Conservation (phyloP, 2,113 vertebrate species). For the Uropsilus gracilis region DNA sequence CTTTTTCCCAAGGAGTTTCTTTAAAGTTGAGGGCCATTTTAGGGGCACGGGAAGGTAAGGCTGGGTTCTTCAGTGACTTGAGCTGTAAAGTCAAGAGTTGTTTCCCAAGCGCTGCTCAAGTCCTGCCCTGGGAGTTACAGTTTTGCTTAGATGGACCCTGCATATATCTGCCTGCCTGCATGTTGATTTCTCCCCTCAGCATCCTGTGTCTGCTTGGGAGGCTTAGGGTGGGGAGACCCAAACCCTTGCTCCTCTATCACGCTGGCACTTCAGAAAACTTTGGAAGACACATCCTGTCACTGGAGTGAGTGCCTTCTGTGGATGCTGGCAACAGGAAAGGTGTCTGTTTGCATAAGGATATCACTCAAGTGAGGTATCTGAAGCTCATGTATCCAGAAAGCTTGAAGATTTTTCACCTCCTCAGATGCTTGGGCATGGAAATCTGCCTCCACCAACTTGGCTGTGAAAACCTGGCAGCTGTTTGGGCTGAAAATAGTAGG, state of each 20-base stretch:
- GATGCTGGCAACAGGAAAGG: not conserved
- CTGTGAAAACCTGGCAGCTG: constrained; percentile 83
- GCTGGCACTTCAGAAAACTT: not conserved
- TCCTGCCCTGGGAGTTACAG: not conserved
- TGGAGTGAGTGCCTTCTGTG: not conserved
- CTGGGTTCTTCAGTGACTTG: not conserved
- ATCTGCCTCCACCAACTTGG: constrained; percentile 73
- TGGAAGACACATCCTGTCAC: not conserved
- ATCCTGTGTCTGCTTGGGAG: not conserved
- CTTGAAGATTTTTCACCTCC: constrained; percentile 43
- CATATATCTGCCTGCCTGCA: not conserved
- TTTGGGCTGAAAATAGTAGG: constrained; percentile 88
- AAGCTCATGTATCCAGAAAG: constrained; percentile 16
- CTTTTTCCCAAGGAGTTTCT: not conserved
- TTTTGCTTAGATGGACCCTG: not conserved
- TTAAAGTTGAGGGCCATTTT: not conserved
- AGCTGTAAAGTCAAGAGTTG: not conserved
- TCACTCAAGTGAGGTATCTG: not conserved
- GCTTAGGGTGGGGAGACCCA: not conserved
- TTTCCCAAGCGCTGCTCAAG: not conserved
- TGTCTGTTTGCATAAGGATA: not conserved
- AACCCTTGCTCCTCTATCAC: not conserved
- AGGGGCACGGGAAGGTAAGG: not conserved
- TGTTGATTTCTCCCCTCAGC: not conserved
- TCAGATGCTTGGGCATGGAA: constrained; percentile 55